Evolutionary conservation across 1,140 invertebrate genomes (phyloP), one percentile per base, ranked within the genome.

Genomic region (Melitaea cinxia): DNA sequence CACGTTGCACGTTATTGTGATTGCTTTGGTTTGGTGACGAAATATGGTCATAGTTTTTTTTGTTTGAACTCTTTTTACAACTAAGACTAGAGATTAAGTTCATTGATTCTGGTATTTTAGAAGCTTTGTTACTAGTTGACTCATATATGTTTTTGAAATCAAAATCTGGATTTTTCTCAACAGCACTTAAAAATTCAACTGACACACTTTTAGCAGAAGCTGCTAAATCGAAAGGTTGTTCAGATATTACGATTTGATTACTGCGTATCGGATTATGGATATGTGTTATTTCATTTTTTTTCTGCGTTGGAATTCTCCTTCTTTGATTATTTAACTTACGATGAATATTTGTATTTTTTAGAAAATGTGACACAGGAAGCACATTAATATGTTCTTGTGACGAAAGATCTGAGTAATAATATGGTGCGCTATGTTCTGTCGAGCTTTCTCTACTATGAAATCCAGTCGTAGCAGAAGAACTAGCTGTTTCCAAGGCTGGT

Each of bases 371-470:
- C 21, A 82, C 83, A 53, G 83, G 81, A 14, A 89, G 62, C 39
- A 89, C 59, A 71, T 92, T 91, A 49, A 92, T 88, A 70, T 92
- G 89, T 64, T 92, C 91, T 72, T 91, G 91, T 0, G 90, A 91
- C 63, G 91, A 92, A n/a, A 97, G 87, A 84, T 97, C 96, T 0
- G 96, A 97, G 85, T 97, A 97, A 77, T 97, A 97, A 79, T 97
- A 97, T 0, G 96, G 96, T 12, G 95, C 96, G 12, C 93, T 92
- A 64, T 94, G 93, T 30, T 92, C 93, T 17, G 92, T 80, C 24
- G 91, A 92, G 78, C 89, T 92, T 71, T 92, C 91, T 75, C 91
- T 86, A 65, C 89, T 91, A 62, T 92, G 91, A 77, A 89, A 88
- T 53, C 86, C 82, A 33, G 79, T 88, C 19, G 85, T 79, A 17